A percentile compares a stretch with the other conserved stretches of the same genome.
Conservation (phyloP, 2,888 invertebrate species). For the Nomada fucata region DNA sequence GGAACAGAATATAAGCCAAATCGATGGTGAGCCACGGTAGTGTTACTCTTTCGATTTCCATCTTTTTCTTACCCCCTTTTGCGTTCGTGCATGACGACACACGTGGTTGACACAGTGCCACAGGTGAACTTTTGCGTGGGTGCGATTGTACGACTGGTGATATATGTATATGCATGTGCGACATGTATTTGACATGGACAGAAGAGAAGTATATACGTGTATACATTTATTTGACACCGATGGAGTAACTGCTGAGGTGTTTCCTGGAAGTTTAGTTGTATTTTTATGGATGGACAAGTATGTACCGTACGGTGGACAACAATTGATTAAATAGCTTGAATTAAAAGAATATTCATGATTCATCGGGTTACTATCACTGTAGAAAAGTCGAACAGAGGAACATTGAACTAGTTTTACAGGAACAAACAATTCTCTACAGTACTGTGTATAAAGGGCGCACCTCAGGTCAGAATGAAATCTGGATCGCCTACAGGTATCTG, state of each 20-base stretch:
- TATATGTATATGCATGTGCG: too few species aligned
- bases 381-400: not conserved
- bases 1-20: conserved; percentile 80
- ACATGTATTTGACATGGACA: not conserved
- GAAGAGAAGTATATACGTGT: not conserved
- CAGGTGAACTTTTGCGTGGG: not conserved
- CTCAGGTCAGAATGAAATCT: not conserved
- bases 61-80: not conserved
- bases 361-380: not conserved
- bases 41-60: not conserved
- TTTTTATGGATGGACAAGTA: not conserved
- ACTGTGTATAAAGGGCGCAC: not conserved
- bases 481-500: not conserved
- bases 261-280: not conserved
- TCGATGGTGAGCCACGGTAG: conserved; percentile 71
- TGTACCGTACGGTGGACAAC: too few species aligned
- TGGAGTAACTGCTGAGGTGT: not conserved
- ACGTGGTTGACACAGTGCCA: conserved; percentile 45
- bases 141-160: not conserved
- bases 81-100: conserved; percentile 32
- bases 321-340: too few species aligned
- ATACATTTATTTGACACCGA: not conserved
- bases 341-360: not conserved
- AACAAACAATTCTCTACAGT: not conserved
- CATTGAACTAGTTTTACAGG: not conserved